phyloP scores from a whole-genome alignment of 2,797 vertebrate species.

The Erethizon dorsatum region DNA sequence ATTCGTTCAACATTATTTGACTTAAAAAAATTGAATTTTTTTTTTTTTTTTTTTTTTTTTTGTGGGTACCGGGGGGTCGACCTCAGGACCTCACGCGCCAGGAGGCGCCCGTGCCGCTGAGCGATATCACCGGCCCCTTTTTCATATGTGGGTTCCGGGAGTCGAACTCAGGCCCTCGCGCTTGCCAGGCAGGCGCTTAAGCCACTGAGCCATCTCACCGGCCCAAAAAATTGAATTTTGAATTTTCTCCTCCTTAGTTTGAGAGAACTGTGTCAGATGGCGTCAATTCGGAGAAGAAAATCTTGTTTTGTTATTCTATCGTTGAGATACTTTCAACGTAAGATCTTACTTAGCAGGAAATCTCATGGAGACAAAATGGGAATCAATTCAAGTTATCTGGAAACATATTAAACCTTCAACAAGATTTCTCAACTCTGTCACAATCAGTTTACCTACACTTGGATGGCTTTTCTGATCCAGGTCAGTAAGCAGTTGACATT shows the following conservation, averaged over 20 bases:
- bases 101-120: no score
- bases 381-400: not conserved
- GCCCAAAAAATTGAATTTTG: not conserved
- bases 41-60: no score
- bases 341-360: not conserved
- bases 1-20: constrained; percentile 6
- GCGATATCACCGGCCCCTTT: no score
- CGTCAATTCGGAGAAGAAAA: not conserved
- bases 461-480: not conserved
- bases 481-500: not conserved
- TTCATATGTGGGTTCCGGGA: no score
- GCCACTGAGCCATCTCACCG: no score
- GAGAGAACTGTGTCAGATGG: not conserved
- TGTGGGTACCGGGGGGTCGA: no score
- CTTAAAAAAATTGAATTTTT: not conserved
- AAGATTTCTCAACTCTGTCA: not conserved
- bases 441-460: not conserved
- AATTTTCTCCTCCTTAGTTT: not conserved
- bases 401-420: constrained; percentile 23
- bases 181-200: no score
- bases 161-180: no score
- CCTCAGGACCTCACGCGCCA: no score
- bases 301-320: constrained; percentile 7
- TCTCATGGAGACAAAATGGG: constrained; percentile 16
- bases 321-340: not conserved